phyloP scores from a whole-genome alignment of 2,888 invertebrate species.

The Drosophila hamatofila region DNA sequence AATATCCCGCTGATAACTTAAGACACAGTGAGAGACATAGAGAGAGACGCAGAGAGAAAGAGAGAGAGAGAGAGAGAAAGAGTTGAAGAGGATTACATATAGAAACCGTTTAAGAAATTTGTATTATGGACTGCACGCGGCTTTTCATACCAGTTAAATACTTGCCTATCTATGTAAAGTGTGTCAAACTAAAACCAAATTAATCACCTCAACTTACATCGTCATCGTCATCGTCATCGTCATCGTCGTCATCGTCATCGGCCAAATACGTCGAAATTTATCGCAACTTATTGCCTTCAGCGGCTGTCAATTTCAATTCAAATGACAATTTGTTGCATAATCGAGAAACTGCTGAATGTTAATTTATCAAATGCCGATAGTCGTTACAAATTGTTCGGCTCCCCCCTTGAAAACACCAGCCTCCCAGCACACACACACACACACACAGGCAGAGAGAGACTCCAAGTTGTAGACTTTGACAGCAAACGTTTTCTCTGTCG shows the following conservation, averaged over 20 bases:
- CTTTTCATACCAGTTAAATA: slow-evolving; percentile 6
- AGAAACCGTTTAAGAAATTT: slow-evolving; percentile 58
- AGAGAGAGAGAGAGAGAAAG: not conserved
- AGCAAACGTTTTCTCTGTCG: slow-evolving; percentile 54
- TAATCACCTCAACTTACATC: slow-evolving; percentile 60
- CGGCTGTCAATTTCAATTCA: slow-evolving; percentile 76
- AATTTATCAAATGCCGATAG: slow-evolving; percentile 82
- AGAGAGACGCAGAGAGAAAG: not conserved
- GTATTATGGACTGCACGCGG: slow-evolving; percentile 39
- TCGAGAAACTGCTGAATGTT: slow-evolving; percentile 76
- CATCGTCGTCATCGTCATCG: slow-evolving; percentile 12
- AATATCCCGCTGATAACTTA: slow-evolving; percentile 63
- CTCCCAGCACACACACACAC: slow-evolving; percentile 27
- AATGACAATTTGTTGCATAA: slow-evolving; percentile 80
- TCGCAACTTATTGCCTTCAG: slow-evolving; percentile 49
- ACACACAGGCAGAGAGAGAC: slow-evolving; percentile 20
- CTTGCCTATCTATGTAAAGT: slow-evolving; percentile 40
- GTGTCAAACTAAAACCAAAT: slow-evolving; percentile 68
- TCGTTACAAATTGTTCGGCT: slow-evolving; percentile 79
- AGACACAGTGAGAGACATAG: not conserved
- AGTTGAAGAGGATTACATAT: slow-evolving; percentile 43
- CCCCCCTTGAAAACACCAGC: slow-evolving; percentile 44
- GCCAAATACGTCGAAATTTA: slow-evolving; percentile 35
- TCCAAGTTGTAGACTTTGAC: slow-evolving; percentile 46
- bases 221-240: slow-evolving; percentile 3